Percentiles rank a stretch among this genome's conserved stretches.
Conservation (phyloP, 2,888 invertebrate species). For the Dasysyrphus tricinctus region DNA sequence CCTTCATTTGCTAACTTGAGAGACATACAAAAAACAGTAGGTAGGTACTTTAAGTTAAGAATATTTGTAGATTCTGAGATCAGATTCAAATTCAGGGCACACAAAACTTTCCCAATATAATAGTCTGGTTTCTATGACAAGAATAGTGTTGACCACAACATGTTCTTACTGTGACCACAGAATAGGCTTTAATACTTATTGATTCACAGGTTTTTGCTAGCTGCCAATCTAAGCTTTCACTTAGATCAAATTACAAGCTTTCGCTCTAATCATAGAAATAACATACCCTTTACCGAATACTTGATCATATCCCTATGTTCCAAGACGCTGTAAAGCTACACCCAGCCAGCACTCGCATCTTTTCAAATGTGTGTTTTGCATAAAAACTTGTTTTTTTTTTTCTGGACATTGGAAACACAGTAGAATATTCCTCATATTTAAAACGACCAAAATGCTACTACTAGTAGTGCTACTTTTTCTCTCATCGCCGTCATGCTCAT, state of each 20-base stretch:
- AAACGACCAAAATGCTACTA: conserved; percentile 2
- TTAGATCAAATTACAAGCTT: not conserved
- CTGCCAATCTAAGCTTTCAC: not conserved
- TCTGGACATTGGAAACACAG: not conserved
- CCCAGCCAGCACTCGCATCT: not conserved
- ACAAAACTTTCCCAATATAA: too few relatives aligned
- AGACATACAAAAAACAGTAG: too few relatives aligned
- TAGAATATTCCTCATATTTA: not conserved
- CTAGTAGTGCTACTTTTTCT: conserved; percentile 7
- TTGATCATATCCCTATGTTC: not conserved
- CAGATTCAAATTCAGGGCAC: too few relatives aligned
- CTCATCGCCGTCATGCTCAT: conserved; percentile 10
- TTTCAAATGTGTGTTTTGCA: not conserved
- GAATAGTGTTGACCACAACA: too few relatives aligned
- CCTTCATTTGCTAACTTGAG: too few relatives aligned
- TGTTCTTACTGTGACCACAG: too few relatives aligned
- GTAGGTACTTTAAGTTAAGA: too few relatives aligned
- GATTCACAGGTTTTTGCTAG: too few relatives aligned
- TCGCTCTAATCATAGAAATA: not conserved
- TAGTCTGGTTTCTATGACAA: too few relatives aligned
- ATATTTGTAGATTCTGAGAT: too few relatives aligned
- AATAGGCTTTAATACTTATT: too few relatives aligned
- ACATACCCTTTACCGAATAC: not conserved
- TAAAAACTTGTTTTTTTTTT: not conserved
- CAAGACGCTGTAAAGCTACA: too few relatives aligned